Conservation (phyloP, 1,140 invertebrate genomes). For the Drosophila eugracilis region DNA sequence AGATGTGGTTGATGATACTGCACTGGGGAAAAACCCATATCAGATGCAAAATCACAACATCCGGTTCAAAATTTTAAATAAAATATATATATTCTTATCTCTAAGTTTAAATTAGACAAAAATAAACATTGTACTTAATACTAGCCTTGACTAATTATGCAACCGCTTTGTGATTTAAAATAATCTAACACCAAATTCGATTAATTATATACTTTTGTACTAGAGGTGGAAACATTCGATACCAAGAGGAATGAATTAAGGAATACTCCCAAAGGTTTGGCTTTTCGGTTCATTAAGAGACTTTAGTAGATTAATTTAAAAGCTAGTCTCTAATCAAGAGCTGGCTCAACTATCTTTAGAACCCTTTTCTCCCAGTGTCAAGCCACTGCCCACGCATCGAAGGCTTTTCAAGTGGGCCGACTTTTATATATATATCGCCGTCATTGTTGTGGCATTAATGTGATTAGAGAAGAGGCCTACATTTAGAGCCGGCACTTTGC, state of each 20-base stretch:
- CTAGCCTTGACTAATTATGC: neutral
- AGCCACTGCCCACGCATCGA: conserved; percentile 33
- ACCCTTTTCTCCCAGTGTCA: conserved; percentile 24
- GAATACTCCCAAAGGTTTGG: neutral
- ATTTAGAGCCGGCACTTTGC: conserved; percentile 29
- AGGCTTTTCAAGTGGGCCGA: conserved; percentile 34
- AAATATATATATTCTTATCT: neutral
- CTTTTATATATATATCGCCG: conserved; percentile 24
- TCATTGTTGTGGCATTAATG: conserved; percentile 34
- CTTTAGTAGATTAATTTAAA: neutral
- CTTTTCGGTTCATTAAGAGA: neutral
- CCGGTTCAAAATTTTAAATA: neutral
- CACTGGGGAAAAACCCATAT: conserved; percentile 1
- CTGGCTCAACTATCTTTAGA: too few relatives aligned
- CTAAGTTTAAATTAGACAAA: neutral
- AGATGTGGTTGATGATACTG: conserved; percentile 12
- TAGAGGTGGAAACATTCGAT: too few relatives aligned
- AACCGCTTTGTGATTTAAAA: neutral
- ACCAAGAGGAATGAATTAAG: neutral
- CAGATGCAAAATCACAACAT: neutral
- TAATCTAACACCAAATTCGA: neutral
- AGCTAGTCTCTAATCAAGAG: too few relatives aligned
- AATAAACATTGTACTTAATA: neutral
- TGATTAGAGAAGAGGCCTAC: conserved; percentile 42
- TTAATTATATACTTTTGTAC: too few relatives aligned